Percentiles rank a stretch among this genome's conserved stretches.
phyloP scores from a whole-genome alignment of 1,140 invertebrate species.

The Dufourea novaeangliae region DNA sequence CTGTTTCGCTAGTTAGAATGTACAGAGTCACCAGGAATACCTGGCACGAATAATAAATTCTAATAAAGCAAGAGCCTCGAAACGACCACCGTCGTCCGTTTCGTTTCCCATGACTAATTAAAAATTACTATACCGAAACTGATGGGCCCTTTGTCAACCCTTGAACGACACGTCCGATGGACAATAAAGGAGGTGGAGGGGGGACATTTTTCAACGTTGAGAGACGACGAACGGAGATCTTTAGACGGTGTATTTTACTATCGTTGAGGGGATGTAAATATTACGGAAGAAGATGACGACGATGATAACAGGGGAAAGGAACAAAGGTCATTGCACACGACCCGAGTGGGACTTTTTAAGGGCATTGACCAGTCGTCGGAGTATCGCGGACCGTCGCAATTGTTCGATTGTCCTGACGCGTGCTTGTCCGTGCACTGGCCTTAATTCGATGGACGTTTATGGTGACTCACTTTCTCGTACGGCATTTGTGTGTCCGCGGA shows the following conservation, averaged over 20 bases:
- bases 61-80: not conserved
- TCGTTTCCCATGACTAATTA: not conserved
- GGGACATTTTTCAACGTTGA: not conserved
- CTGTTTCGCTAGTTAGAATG: not conserved
- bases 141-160: not conserved
- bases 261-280: not conserved
- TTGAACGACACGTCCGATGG: not conserved
- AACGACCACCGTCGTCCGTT: not conserved
- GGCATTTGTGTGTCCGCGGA: constrained; percentile 8
- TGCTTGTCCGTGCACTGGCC: constrained; percentile 48
- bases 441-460: constrained; percentile 59
- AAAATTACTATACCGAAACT: not conserved
- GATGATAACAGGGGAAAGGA: not conserved
- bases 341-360: constrained; percentile 45
- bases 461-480: constrained; percentile 64
- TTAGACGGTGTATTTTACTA: not conserved
- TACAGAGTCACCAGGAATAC: not conserved
- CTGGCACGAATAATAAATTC: not conserved
- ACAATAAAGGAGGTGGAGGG: not conserved
- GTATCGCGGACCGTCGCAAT: constrained; percentile 58
- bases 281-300: not conserved
- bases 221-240: not conserved
- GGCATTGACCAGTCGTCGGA: constrained; percentile 59
- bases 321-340: constrained; percentile 50
- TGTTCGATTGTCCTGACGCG: constrained; percentile 63